phyloP scores from a whole-genome alignment of 37 sponge, comb jelly and placozoan genomes.

The Lycopodina hypogea region DNA sequence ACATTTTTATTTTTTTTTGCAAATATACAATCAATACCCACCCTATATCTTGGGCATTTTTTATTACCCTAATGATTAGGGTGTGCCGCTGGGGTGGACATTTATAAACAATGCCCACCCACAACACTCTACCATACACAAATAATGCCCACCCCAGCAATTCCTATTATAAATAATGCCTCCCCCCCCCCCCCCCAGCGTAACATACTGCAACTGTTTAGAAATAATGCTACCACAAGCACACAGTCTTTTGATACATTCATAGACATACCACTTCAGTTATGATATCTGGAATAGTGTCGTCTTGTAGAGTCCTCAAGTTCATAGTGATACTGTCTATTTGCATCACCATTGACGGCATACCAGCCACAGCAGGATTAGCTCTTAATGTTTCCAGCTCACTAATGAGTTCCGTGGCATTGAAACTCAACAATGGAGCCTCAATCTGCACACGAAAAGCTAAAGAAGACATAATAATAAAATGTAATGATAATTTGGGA shows the following conservation, averaged over 20 bases:
- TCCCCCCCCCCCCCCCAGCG: too few relatives aligned
- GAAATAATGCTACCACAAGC: too few relatives aligned
- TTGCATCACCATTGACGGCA: not conserved
- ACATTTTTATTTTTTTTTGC: too few relatives aligned
- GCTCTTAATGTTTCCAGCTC: not conserved
- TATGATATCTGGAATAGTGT: not conserved
- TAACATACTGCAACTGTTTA: too few relatives aligned
- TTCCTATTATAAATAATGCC: too few relatives aligned
- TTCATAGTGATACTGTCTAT: not conserved
- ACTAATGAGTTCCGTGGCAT: not conserved
- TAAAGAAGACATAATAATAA: not conserved
- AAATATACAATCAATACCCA: too few relatives aligned
- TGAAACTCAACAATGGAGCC: not conserved
- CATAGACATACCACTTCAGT: slow-evolving; percentile 3
- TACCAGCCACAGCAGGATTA: not conserved
- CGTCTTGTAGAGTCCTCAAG: not conserved
- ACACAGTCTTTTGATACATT: not conserved
- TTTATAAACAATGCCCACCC: too few relatives aligned
- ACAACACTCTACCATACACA: too few relatives aligned
- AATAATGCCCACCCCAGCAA: too few relatives aligned
- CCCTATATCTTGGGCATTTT: too few relatives aligned
- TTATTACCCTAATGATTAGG: too few relatives aligned
- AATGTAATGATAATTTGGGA: not conserved
- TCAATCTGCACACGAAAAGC: slow-evolving; percentile 9
- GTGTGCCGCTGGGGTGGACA: too few relatives aligned